Evolutionary conservation across 2,888 invertebrate species (phyloP), one percentile per base, ranked within the genome.

Genomic region (Sarcophaga caerulescens): DNA sequence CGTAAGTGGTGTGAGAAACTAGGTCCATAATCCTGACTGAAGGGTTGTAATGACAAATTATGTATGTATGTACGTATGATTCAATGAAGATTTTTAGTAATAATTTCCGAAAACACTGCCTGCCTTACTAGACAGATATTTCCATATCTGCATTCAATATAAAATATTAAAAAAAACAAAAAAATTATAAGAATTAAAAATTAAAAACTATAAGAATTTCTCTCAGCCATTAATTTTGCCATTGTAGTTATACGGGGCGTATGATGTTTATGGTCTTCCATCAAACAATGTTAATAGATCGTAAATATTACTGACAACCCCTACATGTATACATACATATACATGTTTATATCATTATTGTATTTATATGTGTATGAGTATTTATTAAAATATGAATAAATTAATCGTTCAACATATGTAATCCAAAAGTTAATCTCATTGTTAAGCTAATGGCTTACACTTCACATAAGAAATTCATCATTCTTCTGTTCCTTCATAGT

Each of bases 381-480:
- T 68, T 73, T 44, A 81, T 85, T 78, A 82, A 82, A 82, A 82
- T 85, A 82, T 85, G 81, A 78, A 85, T 79, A 85, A 73, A 78
- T 74, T 85, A 63, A 81, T 78, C 81, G 81, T 75, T 75, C 23
- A 81, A 75, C 85, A 81, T n/a, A n/a, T n/a, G n/a, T 78, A 81
- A 85, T 74, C 81, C 85, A 35, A 35, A 78, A 81, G 78, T 82
- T 79, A 81, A 85, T 85, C 85, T 79, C 79, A 82, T 85, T 85
- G 81, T 85, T 82, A 82, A 85, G 85, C 82, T 85, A 85, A 85
- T 85, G 82, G 85, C 62, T 78, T 84, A 35, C 75, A 62, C 66
- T 74, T 47, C 82, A 73, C 75, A 85, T 85, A 78, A 85, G 69
- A 85, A 82, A 85, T 85, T 85, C 70, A 82, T 85, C 85, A 74